A percentile compares a stretch with the other conserved stretches of the same genome.
phyloP scores from a whole-genome alignment of 2,113 vertebrate genomes.

The Oenanthe oenanthe region DNA sequence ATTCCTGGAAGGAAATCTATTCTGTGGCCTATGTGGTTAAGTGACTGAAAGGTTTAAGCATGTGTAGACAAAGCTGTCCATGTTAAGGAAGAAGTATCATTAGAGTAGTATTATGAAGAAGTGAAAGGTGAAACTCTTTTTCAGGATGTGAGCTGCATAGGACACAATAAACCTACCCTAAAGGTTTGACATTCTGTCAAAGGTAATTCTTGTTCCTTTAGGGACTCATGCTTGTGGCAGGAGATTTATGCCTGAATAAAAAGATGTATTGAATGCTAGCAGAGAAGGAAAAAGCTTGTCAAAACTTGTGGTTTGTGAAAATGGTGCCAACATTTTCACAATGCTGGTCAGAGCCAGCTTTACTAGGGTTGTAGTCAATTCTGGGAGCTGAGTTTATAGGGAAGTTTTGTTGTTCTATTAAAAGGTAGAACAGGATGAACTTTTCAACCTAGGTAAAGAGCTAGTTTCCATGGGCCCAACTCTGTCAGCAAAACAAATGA shows the following conservation, averaged over 20 bases:
- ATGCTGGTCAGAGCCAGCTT: neutral
- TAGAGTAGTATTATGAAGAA: neutral
- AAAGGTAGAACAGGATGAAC: conserved; percentile 46
- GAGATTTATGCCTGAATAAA: neutral
- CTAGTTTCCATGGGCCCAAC: neutral
- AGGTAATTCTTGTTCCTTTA: neutral
- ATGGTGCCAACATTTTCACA: neutral
- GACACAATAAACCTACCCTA: neutral
- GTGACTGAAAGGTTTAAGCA: neutral
- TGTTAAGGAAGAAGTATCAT: neutral
- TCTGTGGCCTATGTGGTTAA: neutral
- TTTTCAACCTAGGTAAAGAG: conserved; percentile 53
- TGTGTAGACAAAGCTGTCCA: neutral
- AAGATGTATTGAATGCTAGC: neutral
- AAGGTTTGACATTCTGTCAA: neutral
- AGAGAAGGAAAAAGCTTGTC: conserved; percentile 4
- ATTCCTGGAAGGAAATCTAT: conserved; percentile 22
- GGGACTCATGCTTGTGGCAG: neutral
- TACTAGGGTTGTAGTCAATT: neutral
- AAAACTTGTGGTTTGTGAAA: neutral
- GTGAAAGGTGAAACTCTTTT: neutral
- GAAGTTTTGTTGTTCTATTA: conserved; percentile 10
- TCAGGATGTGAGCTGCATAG: neutral
- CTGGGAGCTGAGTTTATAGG: conserved; percentile 11
- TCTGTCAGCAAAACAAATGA: conserved; percentile 1